Base-by-base conservation (phyloP, 2,888 invertebrate species). In the Drosophila recens region DNA sequence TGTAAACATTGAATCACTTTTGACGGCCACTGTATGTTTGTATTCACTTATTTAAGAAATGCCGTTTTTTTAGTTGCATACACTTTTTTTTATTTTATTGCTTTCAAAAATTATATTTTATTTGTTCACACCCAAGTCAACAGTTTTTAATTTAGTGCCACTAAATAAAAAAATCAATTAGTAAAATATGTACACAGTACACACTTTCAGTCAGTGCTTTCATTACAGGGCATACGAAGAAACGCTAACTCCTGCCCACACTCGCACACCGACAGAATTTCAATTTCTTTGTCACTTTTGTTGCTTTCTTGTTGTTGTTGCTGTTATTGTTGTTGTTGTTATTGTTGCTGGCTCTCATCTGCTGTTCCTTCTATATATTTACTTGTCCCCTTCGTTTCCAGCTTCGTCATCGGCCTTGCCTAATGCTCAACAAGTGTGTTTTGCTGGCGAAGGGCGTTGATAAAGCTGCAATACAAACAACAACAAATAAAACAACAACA, bases 251-350 rank as follows among this genome's bases (percentile, higher is more conserved):
- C 49, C 40, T 45, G 52, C 56, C 49, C 59, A 59, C 33, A 53
- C 70, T 56, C 45, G 52, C 66, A 72, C 57, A 62, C 74, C 36
- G 65, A 52, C 67, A 72, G 88, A 87, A 87, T 86, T 85, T 86
- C 81, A 86, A 88, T 86, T 83, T 81, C 88, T 86, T 82, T 88
- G 73, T 78, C 80, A 82, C 74, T 87, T 82, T 86, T 62, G 66
- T 72, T 65, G 67, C 77, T 52, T 46, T 69, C 51, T 38, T 56
- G 23, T 15, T 68, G 56, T 62, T 65, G 52, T 67, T 53, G 20
- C 30, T 48, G 27, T 27, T 27, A 27, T 27, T 27, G 5, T 27
- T 27, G 27, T 30, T 67, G 46, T 53, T 54, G 23, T 53, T 49
- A 17, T 48, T 66, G 42, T 43, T 70, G 57, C 42, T 59, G 42